Conservation (phyloP, 1,140 invertebrate genomes). For the Drosophila serrata region DNA sequence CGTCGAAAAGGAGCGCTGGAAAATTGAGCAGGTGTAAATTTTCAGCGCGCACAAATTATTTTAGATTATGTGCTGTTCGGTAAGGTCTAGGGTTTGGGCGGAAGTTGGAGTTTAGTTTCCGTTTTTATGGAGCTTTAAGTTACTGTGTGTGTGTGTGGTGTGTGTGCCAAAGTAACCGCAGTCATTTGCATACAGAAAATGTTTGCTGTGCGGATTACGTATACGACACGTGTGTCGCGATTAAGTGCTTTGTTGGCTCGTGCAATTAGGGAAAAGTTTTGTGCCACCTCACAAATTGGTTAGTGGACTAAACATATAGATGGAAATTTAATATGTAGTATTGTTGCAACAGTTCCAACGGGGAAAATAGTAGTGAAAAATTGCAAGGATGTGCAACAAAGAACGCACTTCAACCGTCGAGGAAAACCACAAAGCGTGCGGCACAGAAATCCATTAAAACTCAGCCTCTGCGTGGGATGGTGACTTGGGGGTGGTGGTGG, state of each 20-base stretch:
- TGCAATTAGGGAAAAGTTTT: conserved; percentile 41
- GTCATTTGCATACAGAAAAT: conserved; percentile 63
- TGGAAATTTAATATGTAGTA: conserved; percentile 12
- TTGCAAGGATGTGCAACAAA: conserved; percentile 23
- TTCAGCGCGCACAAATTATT: conserved; percentile 78
- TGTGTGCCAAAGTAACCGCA: conserved; percentile 21
- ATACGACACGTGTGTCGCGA: conserved; percentile 70
- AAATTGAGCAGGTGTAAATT: conserved; percentile 73
- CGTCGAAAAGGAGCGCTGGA: conserved; percentile 30
- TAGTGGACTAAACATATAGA: neutral
- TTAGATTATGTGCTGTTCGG: conserved; percentile 72
- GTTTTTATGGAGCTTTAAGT: conserved; percentile 68
- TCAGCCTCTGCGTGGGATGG: conserved; percentile 9
- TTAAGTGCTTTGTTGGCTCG: conserved; percentile 55
- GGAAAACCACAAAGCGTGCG: conserved; percentile 12
- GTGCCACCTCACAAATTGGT: conserved; percentile 12
- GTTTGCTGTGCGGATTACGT: conserved; percentile 35
- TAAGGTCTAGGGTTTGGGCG: conserved; percentile 19
- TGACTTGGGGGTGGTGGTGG: neutral
- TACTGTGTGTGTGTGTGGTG: conserved; percentile 2
- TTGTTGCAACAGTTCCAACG: neutral
- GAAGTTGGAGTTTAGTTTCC: conserved; percentile 78
- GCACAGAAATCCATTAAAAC: conserved; percentile 47
- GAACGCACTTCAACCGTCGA: conserved; percentile 23
- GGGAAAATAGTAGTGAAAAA: neutral